phyloP scores from a whole-genome alignment of 2,113 vertebrate species.

The Oryzias woworae region DNA sequence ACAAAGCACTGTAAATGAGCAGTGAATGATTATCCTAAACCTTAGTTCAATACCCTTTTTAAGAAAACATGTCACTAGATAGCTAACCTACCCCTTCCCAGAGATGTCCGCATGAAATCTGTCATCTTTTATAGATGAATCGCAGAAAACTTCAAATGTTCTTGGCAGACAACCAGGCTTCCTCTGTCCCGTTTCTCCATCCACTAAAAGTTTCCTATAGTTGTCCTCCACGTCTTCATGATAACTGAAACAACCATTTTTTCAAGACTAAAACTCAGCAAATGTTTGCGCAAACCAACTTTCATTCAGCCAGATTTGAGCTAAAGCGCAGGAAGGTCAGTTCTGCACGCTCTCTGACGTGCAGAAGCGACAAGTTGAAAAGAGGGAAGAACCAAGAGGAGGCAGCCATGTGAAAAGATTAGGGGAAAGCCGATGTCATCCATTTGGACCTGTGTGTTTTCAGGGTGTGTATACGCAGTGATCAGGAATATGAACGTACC shows the following conservation, averaged over 20 bases:
- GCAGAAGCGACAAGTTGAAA: slow-evolving; percentile 20
- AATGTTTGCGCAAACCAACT: slow-evolving; percentile 6
- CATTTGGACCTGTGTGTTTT: slow-evolving; percentile 46
- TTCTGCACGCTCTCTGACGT: not conserved
- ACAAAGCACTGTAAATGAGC: no score
- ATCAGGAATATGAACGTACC: slow-evolving; percentile 50
- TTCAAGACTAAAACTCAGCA: slow-evolving; percentile 1
- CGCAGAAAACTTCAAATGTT: slow-evolving; percentile 27
- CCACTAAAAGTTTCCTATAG: slow-evolving; percentile 39
- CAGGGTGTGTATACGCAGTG: slow-evolving; percentile 24
- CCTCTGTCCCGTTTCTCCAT: slow-evolving; percentile 10
- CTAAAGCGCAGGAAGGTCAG: slow-evolving; percentile 7
- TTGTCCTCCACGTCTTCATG: slow-evolving; percentile 26
- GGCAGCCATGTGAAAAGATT: slow-evolving; percentile 44
- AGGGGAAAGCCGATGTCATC: slow-evolving; percentile 68
- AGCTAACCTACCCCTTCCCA: slow-evolving; percentile 56
- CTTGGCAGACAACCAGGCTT: no score
- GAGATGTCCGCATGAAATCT: slow-evolving; percentile 52
- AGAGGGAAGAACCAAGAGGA: slow-evolving; percentile 6
- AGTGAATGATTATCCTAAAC: no score
- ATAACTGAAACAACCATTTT: slow-evolving; percentile 43
- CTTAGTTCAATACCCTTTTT: no score
- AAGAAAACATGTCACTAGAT: slow-evolving; percentile 24
- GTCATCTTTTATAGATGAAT: slow-evolving; percentile 41
- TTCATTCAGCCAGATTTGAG: slow-evolving; percentile 29